phyloP scores from a whole-genome alignment of 1,140 invertebrate species.

The Vanessa tameamea region DNA sequence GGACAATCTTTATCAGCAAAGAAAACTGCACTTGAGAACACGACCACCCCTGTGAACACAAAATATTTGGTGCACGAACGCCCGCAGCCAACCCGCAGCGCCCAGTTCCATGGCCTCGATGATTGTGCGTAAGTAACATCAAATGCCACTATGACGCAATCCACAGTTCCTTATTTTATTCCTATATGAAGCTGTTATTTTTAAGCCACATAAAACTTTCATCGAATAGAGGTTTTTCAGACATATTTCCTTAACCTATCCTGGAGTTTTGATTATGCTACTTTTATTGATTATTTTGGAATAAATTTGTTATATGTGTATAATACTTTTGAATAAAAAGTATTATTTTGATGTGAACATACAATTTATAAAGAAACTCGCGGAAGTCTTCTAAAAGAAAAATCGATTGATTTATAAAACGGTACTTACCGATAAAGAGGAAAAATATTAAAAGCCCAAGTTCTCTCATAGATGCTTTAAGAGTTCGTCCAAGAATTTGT shows the following conservation, averaged over 20 bases:
- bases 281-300: conserved; percentile 15
- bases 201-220: neutral
- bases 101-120: conserved; percentile 33
- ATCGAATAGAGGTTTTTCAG: neutral
- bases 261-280: conserved; percentile 44
- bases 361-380: neutral
- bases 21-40: conserved; percentile 99
- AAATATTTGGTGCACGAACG: conserved; percentile 60
- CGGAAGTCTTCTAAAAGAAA: neutral
- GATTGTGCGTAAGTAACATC: conserved; percentile 10
- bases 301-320: neutral
- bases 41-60: conserved; percentile 91
- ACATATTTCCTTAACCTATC: neutral
- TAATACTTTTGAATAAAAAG: neutral
- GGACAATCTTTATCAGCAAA: conserved; percentile 98
- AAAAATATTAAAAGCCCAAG: conserved; percentile 99
- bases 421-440: conserved; percentile 96
- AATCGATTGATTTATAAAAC: neutral
- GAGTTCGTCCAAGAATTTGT: conserved; percentile 98
- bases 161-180: conserved; percentile 2
- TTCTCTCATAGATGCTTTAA: conserved; percentile 99
- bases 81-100: conserved; percentile 45
- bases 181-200: neutral
- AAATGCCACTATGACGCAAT: conserved; percentile 5
- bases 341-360: neutral